Conservation (phyloP, 2,888 invertebrate genomes). For the Xanthorhoe designata region DNA sequence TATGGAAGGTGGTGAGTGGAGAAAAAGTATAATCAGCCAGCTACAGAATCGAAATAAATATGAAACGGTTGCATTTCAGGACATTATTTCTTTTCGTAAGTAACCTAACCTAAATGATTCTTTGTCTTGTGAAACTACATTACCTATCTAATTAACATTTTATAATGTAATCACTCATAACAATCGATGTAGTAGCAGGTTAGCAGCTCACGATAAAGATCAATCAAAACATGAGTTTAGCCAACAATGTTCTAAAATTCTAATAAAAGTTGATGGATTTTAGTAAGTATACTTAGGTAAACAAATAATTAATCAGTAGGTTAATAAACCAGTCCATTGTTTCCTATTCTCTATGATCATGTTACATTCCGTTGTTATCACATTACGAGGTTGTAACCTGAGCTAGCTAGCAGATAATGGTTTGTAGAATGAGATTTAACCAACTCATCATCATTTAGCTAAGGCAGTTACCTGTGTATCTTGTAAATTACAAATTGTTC, state of each 20-base stretch:
- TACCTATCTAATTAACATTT: not conserved
- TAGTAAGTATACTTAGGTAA: constrained; percentile 14
- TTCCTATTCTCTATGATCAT: constrained; percentile 38
- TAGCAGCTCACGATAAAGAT: not conserved
- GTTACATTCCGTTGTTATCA: constrained; percentile 20
- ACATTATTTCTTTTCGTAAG: constrained; percentile 93
- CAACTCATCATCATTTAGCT: no score
- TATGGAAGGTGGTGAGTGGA: constrained; percentile 87
- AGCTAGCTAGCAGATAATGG: constrained; percentile 4
- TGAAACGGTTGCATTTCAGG: constrained; percentile 91
- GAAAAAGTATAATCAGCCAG: constrained; percentile 88
- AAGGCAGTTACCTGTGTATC: no score
- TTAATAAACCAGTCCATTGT: constrained; percentile 51
- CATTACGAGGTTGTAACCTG: constrained; percentile 23
- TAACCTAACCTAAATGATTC: constrained; percentile 68
- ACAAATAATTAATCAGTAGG: constrained; percentile 47
- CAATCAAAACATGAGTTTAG: not conserved
- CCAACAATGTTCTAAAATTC: not conserved
- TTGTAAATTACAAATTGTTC: no score
- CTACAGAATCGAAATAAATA: constrained; percentile 90
- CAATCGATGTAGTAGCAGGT: not conserved
- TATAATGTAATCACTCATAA: not conserved
- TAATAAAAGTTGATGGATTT: not conserved
- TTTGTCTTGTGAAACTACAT: constrained; percentile 43
- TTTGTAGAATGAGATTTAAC: not conserved